These are phyloP conservation scores for Chrysaora quinquecirrha DNA, from an alignment of 30 jellyfish, hydroid and myxozoan species.

Conservation along the genomic window DNA sequence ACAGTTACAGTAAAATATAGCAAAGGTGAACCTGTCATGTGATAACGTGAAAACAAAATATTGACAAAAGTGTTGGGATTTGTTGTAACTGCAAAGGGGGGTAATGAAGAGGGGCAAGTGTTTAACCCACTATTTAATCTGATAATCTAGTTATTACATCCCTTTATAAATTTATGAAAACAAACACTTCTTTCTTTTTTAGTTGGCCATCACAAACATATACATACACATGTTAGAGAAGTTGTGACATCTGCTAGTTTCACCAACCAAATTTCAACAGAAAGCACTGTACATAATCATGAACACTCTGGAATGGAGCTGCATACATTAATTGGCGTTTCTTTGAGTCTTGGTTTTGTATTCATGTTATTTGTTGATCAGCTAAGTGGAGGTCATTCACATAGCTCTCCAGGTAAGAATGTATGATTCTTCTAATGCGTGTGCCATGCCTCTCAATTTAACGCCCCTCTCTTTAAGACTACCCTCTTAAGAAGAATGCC, in stretches of 20 bases:
- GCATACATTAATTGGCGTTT: constrained; percentile 91
- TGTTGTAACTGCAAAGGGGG: too few relatives aligned
- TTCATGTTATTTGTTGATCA: constrained; percentile 95
- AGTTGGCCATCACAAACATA: constrained; percentile 17
- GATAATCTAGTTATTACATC: background rate
- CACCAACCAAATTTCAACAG: background rate
- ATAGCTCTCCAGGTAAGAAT: constrained; percentile 72
- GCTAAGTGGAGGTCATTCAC: constrained; percentile 92
- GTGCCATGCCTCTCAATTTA: too few relatives aligned
- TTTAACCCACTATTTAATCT: background rate
- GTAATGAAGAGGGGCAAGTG: too few relatives aligned
- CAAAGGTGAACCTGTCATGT: too few relatives aligned
- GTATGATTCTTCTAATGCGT: too few relatives aligned
- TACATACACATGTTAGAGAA: background rate
- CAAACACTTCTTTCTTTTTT: constrained; percentile 17
- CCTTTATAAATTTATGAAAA: too few relatives aligned
- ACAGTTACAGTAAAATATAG: too few relatives aligned
- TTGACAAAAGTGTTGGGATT: too few relatives aligned
- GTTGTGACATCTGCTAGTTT: constrained; percentile 19
- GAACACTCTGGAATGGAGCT: constrained; percentile 67
- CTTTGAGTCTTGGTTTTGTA: constrained; percentile 85
- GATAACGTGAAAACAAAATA: too few relatives aligned
- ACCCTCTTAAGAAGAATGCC: too few relatives aligned
- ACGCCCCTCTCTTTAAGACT: too few relatives aligned
- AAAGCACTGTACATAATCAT: constrained; percentile 25